Evolutionary conservation across 2,888 invertebrate genomes (phyloP).

Genomic region (Tricholauxania praeusta): DNA sequence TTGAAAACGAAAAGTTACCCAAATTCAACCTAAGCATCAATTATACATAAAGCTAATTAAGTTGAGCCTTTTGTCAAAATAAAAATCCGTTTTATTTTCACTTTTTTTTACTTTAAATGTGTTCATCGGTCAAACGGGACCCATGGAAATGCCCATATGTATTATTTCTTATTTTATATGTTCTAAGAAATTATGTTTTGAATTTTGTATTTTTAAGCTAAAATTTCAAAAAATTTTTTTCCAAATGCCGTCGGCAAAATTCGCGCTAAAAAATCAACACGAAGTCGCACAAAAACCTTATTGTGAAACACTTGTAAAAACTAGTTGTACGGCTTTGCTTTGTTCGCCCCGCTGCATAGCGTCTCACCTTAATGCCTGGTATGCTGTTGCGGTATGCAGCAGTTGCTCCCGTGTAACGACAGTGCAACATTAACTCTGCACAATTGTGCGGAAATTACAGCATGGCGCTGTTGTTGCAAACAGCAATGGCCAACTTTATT

Average conservation of each 20-base stretch:
- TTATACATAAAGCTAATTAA: no score
- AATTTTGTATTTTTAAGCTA: slow-evolving; percentile 45
- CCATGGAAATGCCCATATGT: no score
- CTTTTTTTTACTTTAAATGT: no score
- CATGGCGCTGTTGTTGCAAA: slow-evolving; percentile 19
- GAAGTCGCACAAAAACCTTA: not conserved
- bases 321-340: not conserved
- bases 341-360: not conserved
- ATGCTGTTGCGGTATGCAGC: not conserved
- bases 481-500: slow-evolving; percentile 3
- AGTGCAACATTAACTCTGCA: not conserved
- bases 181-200: no score
- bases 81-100: no score
- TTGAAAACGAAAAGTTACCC: no score
- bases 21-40: no score
- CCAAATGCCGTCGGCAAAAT: slow-evolving; percentile 29
- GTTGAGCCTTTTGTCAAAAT: no score
- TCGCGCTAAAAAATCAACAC: not conserved
- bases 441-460: slow-evolving; percentile 17
- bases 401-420: slow-evolving; percentile 6
- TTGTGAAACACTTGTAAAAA: not conserved
- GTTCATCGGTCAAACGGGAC: no score
- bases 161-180: no score
- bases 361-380: not conserved
- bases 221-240: slow-evolving; percentile 17